Conservation (phyloP, 1,140 invertebrate species). For the Catajapyx aquilonaris region DNA sequence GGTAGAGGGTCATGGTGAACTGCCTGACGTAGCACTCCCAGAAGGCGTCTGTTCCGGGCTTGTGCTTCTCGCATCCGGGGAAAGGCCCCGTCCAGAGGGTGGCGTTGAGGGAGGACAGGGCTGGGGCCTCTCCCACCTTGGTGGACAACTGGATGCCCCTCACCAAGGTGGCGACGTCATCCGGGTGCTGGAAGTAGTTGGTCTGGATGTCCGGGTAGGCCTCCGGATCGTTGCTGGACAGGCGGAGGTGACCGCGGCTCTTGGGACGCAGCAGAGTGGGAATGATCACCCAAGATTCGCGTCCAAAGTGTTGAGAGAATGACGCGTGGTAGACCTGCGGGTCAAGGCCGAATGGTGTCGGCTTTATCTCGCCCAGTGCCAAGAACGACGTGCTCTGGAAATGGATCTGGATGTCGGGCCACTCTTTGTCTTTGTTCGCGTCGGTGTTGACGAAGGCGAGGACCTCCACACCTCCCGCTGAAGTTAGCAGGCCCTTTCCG, state of each 20-base stretch:
- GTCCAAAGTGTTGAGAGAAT: too few relatives aligned
- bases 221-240: slow-evolving; percentile 37
- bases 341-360: neutral
- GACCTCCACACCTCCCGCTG: neutral
- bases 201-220: slow-evolving; percentile 56
- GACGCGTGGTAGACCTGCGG: slow-evolving; percentile 5
- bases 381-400: neutral
- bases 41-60: slow-evolving; percentile 55
- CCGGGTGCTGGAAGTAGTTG: slow-evolving; percentile 47
- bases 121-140: slow-evolving; percentile 48
- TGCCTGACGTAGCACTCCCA: slow-evolving; percentile 64
- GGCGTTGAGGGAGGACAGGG: slow-evolving; percentile 59
- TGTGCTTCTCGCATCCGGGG: slow-evolving; percentile 46
- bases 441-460: neutral
- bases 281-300: too few relatives aligned
- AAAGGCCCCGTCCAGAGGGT: slow-evolving; percentile 51
- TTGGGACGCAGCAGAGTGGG: slow-evolving; percentile 45
- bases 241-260: slow-evolving; percentile 40
- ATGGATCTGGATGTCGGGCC: neutral
- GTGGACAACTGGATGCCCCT: slow-evolving; percentile 59
- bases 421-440: neutral
- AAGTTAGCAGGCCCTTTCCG: neutral
- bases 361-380: neutral
- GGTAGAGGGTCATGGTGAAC: slow-evolving; percentile 67
- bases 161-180: slow-evolving; percentile 43